A percentile compares a stretch with the other conserved stretches of the same genome.
Evolutionary conservation across 2,113 vertebrate genomes (phyloP).

Genomic region (Phocoena phocoena): DNA sequence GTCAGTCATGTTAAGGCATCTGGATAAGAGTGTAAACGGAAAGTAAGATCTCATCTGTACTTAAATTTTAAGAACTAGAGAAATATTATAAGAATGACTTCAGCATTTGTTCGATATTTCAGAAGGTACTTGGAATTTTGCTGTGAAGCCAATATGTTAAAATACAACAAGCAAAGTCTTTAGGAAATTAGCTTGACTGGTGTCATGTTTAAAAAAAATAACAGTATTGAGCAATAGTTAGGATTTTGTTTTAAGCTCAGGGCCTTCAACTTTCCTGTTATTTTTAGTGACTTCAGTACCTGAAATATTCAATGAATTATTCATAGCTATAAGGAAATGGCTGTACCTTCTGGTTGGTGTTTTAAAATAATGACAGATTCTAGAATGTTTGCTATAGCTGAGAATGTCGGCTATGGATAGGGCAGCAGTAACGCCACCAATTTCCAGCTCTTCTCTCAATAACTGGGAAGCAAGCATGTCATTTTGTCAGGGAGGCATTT

Average conservation of each 20-base stretch:
- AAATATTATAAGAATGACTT: neutral
- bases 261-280: constrained; percentile 62
- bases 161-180: neutral
- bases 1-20: neutral
- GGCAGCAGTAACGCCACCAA: neutral
- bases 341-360: neutral
- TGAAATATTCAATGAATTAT: constrained; percentile 78
- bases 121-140: neutral
- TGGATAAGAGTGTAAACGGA: neutral
- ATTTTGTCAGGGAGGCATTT: neutral
- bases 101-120: neutral
- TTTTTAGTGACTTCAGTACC: constrained; percentile 73
- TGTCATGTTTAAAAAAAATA: constrained; percentile 3
- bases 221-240: neutral
- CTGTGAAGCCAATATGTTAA: neutral
- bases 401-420: neutral
- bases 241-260: constrained; percentile 69
- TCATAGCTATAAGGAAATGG: constrained; percentile 60
- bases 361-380: constrained; percentile 65
- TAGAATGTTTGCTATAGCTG: constrained; percentile 51
- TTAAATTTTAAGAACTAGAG: neutral
- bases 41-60: neutral
- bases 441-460: neutral
- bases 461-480: constrained; percentile 6
- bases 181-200: neutral